phyloP scores from a whole-genome alignment of 2,888 invertebrate species.

The Cephonodes hylas region DNA sequence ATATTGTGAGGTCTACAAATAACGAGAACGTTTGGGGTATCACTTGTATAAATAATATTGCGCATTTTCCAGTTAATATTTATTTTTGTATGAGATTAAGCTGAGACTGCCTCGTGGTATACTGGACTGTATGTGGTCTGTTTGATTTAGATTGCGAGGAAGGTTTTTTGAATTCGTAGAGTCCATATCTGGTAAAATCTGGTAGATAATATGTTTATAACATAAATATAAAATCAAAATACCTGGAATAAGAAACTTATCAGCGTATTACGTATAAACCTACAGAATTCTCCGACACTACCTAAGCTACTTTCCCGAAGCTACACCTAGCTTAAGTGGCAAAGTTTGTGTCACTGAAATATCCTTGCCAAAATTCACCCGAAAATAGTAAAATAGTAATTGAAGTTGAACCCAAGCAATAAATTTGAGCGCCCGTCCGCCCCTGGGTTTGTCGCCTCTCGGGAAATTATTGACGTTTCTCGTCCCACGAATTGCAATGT shows the following conservation, averaged over 20 bases:
- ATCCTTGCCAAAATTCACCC: slow-evolving; percentile 2
- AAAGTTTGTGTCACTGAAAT: slow-evolving; percentile 1
- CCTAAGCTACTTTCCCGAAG: no score
- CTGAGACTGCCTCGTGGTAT: no score
- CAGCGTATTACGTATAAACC: not conserved
- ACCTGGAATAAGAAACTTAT: not conserved
- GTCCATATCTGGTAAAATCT: no score
- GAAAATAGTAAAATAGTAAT: slow-evolving; percentile 35
- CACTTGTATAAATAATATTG: not conserved
- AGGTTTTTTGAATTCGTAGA: no score
- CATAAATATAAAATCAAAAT: not conserved
- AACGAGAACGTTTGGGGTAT: no score
- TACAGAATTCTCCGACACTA: not conserved
- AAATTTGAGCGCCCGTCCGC: slow-evolving; percentile 39
- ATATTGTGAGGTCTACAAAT: no score
- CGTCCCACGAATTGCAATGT: slow-evolving; percentile 46
- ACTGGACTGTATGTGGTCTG: no score
- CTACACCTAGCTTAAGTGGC: slow-evolving; percentile 4
- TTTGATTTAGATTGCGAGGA: no score
- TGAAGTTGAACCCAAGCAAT: slow-evolving; percentile 49
- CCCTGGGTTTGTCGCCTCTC: slow-evolving; percentile 38
- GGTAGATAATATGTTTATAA: no score
- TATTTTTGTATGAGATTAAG: no score
- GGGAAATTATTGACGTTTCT: slow-evolving; percentile 64
- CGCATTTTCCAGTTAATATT: no score